Evolutionary conservation across 2,113 vertebrate species (phyloP).

Genomic region (Etheostoma cragini): DNA sequence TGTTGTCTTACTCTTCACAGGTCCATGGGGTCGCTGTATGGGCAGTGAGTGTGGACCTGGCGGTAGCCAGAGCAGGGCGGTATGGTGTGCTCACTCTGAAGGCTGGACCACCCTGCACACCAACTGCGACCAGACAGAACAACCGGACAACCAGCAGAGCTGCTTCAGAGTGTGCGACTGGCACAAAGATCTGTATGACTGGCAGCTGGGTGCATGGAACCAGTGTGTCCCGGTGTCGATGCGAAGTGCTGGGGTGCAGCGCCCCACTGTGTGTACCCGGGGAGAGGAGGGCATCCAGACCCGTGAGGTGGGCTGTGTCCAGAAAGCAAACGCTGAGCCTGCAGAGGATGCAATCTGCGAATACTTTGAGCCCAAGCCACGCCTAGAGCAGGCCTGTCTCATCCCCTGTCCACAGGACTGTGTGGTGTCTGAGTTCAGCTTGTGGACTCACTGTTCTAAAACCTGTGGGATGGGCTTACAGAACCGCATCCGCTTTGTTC

Average conservation of each 20-base stretch:
- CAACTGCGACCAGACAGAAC: conserved; percentile 89
- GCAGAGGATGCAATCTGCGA: conserved; percentile 94
- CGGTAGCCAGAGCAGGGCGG: conserved; percentile 93
- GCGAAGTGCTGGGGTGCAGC: conserved; percentile 75
- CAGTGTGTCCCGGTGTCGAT: conserved; percentile 90
- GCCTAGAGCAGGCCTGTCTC: conserved; percentile 95
- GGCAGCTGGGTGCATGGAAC: conserved; percentile 94
- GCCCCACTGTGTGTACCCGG: conserved; percentile 85
- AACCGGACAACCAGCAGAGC: conserved; percentile 92
- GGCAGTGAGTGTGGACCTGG: conserved; percentile 96
- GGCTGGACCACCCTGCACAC: conserved; percentile 96
- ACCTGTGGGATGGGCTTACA: conserved; percentile 92
- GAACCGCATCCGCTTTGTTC: conserved; percentile 89
- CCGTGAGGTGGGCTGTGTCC: conserved; percentile 90
- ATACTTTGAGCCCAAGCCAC: conserved; percentile 96
- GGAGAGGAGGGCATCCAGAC: conserved; percentile 96
- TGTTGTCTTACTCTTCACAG: conserved; percentile 76
- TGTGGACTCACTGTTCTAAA: conserved; percentile 94
- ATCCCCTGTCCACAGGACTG: conserved; percentile 95
- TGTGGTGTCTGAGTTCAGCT: conserved; percentile 89
- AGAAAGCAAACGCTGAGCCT: conserved; percentile 84
- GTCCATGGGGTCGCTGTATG: conserved; percentile 97
- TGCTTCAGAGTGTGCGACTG: conserved; percentile 97
- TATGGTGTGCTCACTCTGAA: conserved; percentile 96
- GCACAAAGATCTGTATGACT: conserved; percentile 96